Conservation (phyloP, 64 coral and sea anemone genomes). For the Pocillopora damicornis region DNA sequence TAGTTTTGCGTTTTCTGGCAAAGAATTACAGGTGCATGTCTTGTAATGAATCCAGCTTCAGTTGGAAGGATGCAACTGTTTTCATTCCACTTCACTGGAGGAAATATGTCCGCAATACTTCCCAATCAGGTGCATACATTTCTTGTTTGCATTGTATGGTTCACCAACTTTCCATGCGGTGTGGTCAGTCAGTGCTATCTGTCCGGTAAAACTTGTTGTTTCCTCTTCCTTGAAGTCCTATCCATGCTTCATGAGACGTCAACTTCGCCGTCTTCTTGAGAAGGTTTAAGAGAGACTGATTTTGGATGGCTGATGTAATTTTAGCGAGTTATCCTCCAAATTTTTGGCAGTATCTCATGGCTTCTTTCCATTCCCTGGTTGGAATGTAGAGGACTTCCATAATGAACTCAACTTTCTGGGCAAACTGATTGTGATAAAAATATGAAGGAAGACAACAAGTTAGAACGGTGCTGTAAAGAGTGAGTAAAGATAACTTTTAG, state of each 20-base stretch:
- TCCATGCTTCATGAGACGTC: not conserved
- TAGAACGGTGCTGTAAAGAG: not conserved
- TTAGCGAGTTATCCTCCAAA: not conserved
- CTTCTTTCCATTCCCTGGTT: not conserved
- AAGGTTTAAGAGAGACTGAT: not conserved
- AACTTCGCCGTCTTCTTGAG: not conserved
- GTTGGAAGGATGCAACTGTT: accelerated
- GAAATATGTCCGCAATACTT: too few species aligned
- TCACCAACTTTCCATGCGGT: not conserved
- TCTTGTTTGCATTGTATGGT: not conserved
- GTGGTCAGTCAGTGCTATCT: not conserved
- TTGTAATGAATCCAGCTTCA: not conserved
- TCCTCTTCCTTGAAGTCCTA: not conserved
- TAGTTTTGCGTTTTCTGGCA: not conserved
- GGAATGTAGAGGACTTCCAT: constrained; percentile 24
- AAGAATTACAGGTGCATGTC: not conserved
- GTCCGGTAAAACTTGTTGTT: constrained; percentile 1
- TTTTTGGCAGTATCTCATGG: not conserved
- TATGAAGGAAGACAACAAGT: not conserved
- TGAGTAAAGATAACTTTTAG: too few species aligned
- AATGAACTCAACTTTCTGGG: not conserved
- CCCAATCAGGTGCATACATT: not conserved
- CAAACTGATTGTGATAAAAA: not conserved
- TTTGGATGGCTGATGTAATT: constrained; percentile 1
- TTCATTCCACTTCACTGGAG: not conserved